Evolutionary conservation across 1,140 invertebrate genomes (phyloP), one percentile per base, ranked within the genome.

Genomic region (Amphibalanus amphitrite): DNA sequence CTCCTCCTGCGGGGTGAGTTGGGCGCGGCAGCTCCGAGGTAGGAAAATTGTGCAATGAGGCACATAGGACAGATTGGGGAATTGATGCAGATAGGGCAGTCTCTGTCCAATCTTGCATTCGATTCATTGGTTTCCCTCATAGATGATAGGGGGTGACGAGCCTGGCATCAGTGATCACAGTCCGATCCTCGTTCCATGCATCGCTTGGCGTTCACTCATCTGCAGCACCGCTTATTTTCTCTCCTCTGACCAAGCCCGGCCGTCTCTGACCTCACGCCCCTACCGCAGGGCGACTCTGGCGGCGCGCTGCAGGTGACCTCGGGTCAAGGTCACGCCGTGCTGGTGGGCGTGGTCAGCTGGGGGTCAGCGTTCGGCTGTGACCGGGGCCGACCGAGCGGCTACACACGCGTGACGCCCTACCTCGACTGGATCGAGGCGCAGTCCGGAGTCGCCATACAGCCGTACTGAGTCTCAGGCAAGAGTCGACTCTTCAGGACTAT

Each of bases 331-430:
- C 65, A 67, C 23, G 65, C 65, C 26, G 65, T 67, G 65, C 65
- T 20, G 28, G 65, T 67, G 65, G 84, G 84, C 20, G 80, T 85
- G 17, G 80, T 82, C 0, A 82, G 82, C 26, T 85, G 84, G 72
- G 80, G 82, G 1, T 76, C 80, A 29, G 71, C 67, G 0, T 77
- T 74, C 15, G 84, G 84, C 1, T 86, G 85, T 75, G 82, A 80
- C 47, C 76, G 77, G 70, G 79, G 81, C 28, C 72, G 77, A 28
- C 84, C 85, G 0, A 81, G 81, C 26, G 84, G 84, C 0, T 85
- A 84, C 75, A 82, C 81, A 0, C 79, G 85, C 29, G 82, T 84
- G 25, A 81, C 82, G 71, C 73, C 74, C 20, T 81, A 82, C 72
- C 72, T 83, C 23, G 73, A 79, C 71, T 86, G 84, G 84, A 85